Evolutionary conservation across 2,797 vertebrate species (phyloP).

Genomic region (Enteromius anoplus): DNA sequence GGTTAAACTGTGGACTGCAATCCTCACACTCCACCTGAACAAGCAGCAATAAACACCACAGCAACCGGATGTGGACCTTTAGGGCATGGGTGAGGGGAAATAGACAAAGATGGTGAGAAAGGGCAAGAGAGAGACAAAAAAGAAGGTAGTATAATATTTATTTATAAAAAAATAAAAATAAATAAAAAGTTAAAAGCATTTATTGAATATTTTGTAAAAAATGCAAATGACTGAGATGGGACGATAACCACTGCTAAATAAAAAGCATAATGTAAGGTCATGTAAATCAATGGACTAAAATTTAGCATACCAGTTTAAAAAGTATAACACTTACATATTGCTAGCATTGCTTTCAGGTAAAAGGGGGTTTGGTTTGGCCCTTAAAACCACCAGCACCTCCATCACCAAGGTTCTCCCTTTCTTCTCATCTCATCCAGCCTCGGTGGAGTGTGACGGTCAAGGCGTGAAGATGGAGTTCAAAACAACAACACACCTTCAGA

Average conservation of each 20-base stretch:
- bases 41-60: conserved; percentile 47
- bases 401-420: conserved; percentile 56
- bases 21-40: conserved; percentile 55
- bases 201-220: not conserved
- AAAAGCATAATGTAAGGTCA: not conserved
- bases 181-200: not conserved
- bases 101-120: conserved; percentile 47
- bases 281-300: not conserved
- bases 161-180: not conserved
- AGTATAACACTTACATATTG: not conserved
- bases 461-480: conserved; percentile 53
- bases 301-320: not conserved
- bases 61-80: conserved; percentile 34
- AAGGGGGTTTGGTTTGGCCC: conserved; percentile 4
- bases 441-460: conserved; percentile 57
- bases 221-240: not conserved
- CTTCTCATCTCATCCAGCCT: conserved; percentile 56
- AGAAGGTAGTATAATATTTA: not conserved
- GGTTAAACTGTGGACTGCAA: conserved; percentile 49
- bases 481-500: conserved; percentile 47
- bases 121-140: conserved; percentile 26
- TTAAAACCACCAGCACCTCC: conserved; percentile 54
- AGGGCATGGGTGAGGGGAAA: conserved; percentile 25
- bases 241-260: not conserved
- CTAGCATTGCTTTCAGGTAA: not conserved